phyloP scores from a whole-genome alignment of 2,888 invertebrate species.

The Tetheella fluctuosa region DNA sequence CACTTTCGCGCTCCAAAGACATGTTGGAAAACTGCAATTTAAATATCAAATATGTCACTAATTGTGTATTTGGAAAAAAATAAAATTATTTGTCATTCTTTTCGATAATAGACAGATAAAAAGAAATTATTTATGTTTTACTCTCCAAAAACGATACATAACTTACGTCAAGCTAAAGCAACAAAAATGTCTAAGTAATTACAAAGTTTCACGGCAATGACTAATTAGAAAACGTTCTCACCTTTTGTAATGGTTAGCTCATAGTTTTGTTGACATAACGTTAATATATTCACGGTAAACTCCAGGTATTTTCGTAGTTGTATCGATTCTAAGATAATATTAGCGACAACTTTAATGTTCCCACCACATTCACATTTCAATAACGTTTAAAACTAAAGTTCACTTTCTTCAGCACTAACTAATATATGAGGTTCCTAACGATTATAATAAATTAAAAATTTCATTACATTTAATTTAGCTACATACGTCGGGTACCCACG shows the following conservation, averaged over 20 bases:
- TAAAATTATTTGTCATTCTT: background rate
- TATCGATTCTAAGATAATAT: constrained; percentile 70
- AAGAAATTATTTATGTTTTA: background rate
- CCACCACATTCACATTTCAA: background rate
- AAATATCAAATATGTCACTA: background rate
- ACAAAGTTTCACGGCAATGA: constrained; percentile 17
- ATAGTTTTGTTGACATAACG: constrained; percentile 73
- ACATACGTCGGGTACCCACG: too few species aligned
- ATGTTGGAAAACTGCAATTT: constrained; percentile 36
- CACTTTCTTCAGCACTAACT: background rate
- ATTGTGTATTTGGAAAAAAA: too few species aligned
- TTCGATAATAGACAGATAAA: too few species aligned
- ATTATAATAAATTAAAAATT: constrained; percentile 14
- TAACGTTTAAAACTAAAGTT: background rate
- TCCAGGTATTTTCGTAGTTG: constrained; percentile 65
- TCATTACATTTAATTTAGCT: too few species aligned
- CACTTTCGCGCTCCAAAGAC: constrained; percentile 73
- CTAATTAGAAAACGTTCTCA: constrained; percentile 38
- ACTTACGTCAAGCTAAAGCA: background rate
- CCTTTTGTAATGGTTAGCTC: constrained; percentile 65
- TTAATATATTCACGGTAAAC: constrained; percentile 67
- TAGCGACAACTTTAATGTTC: constrained; percentile 36
- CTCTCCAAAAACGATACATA: constrained; percentile 1
- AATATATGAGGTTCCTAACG: background rate
- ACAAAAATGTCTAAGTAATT: constrained; percentile 13